Percentiles rank a stretch among this genome's conserved stretches.
Evolutionary conservation across 2,888 invertebrate species (phyloP).

Genomic region (Nephrotoma guestfalica): DNA sequence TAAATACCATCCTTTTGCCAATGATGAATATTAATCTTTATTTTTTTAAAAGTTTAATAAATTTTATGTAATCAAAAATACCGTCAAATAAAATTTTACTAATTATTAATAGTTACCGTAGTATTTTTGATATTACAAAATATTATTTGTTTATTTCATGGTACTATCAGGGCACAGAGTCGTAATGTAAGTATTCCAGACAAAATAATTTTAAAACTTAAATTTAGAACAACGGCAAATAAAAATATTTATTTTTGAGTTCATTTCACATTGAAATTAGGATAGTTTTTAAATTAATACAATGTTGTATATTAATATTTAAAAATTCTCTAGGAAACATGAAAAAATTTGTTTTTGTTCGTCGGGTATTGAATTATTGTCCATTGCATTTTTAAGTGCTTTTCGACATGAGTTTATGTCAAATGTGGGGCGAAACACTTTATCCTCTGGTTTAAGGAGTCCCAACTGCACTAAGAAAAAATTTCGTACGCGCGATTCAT

Average conservation of each 20-base stretch:
- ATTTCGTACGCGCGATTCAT: conserved; percentile 24
- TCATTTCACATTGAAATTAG: no score
- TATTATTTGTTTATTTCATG: no score
- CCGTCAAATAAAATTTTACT: not conserved
- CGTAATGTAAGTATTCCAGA: no score
- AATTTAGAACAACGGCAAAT: not conserved
- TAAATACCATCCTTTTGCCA: conserved; percentile 45
- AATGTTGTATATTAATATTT: not conserved
- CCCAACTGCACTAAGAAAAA: conserved; percentile 29
- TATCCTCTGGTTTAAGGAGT: conserved; percentile 25
- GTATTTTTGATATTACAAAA: no score
- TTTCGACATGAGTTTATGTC: conserved; percentile 26
- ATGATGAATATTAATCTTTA: conserved; percentile 37
- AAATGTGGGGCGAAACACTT: conserved; percentile 22
- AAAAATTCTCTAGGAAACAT: conserved; percentile 22
- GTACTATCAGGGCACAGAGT: no score
- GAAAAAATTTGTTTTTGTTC: conserved; percentile 26
- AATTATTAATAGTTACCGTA: not conserved
- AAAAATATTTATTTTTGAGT: not conserved
- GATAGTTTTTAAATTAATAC: no score
- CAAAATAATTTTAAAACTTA: no score
- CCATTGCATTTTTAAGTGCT: conserved; percentile 24
- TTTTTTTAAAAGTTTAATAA: not conserved
- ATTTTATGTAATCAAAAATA: not conserved
- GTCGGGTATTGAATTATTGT: conserved; percentile 20